Evolutionary conservation across 2,888 invertebrate genomes (phyloP).

Genomic region (Tenthredo notha): DNA sequence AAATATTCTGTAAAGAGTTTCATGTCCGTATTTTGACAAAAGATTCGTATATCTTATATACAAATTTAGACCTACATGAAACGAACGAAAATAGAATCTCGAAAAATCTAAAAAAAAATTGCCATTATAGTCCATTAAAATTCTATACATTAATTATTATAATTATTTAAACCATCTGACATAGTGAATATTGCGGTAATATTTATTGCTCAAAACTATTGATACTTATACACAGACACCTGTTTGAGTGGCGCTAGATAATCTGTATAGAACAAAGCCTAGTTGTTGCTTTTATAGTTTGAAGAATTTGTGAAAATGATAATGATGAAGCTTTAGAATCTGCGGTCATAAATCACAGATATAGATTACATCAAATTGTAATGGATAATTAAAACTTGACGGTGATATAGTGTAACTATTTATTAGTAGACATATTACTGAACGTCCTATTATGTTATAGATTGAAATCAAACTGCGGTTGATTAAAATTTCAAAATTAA

Average conservation of each 20-base stretch:
- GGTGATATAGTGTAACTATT: not conserved
- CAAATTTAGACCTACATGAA: not conserved
- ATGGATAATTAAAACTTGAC: not conserved
- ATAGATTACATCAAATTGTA: not conserved
- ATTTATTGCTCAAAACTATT: not conserved
- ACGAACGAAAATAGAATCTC: not conserved
- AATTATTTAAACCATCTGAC: conserved; percentile 16
- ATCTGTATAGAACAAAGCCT: not conserved
- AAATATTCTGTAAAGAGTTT: not conserved
- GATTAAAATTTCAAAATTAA: not conserved
- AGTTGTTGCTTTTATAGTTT: not conserved
- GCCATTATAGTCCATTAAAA: not conserved
- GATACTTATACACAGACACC: not conserved
- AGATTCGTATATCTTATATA: too few relatives aligned
- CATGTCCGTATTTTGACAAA: not conserved
- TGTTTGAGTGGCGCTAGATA: not conserved
- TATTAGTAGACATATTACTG: not conserved
- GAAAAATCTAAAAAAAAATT: too few relatives aligned
- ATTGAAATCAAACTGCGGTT: not conserved
- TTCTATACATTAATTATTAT: not conserved
- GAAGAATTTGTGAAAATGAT: not conserved
- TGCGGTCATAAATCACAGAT: not conserved
- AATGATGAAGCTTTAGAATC: not conserved
- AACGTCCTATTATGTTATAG: not conserved
- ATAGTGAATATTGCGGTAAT: not conserved